These are phyloP conservation scores for Mycteria americana DNA, from an alignment of 2,797 vertebrate genomes.

Conservation along the genomic window DNA sequence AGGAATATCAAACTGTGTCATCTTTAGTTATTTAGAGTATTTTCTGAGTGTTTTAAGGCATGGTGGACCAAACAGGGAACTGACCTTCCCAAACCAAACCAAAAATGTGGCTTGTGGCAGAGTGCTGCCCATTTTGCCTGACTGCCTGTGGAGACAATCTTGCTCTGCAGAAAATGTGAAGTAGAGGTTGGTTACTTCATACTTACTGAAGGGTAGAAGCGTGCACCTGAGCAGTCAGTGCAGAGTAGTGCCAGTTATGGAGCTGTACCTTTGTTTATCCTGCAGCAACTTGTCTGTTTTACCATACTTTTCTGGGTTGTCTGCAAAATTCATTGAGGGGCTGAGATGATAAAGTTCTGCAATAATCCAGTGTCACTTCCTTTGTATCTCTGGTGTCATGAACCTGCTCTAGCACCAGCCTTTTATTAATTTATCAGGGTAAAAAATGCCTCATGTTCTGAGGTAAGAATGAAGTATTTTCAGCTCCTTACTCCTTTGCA, in stretches of 20 bases:
- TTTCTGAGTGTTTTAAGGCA: not conserved
- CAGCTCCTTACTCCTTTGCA: not conserved
- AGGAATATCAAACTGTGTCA: not conserved
- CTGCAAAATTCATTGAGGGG: not conserved
- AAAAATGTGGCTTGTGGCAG: not conserved
- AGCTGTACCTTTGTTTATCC: not conserved
- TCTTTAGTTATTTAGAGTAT: not conserved
- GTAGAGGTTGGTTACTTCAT: not conserved
- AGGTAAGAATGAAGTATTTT: not conserved
- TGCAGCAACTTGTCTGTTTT: not conserved
- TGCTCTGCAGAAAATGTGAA: not conserved
- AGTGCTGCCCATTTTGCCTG: not conserved
- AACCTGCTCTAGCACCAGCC: not conserved
- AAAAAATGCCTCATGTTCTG: not conserved
- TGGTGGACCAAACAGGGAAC: not conserved
- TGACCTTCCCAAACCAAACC: not conserved
- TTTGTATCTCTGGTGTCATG: not conserved
- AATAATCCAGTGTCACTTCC: not conserved
- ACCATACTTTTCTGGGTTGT: not conserved
- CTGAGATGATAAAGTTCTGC: not conserved
- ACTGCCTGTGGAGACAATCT: not conserved
- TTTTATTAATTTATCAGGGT: not conserved
- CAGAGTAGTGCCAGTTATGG: not conserved
- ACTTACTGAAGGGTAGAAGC: not conserved
- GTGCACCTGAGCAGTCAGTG: not conserved